These are phyloP conservation scores for Pocota personata DNA, from an alignment of 2,888 invertebrate genomes.

Conservation along the genomic window DNA sequence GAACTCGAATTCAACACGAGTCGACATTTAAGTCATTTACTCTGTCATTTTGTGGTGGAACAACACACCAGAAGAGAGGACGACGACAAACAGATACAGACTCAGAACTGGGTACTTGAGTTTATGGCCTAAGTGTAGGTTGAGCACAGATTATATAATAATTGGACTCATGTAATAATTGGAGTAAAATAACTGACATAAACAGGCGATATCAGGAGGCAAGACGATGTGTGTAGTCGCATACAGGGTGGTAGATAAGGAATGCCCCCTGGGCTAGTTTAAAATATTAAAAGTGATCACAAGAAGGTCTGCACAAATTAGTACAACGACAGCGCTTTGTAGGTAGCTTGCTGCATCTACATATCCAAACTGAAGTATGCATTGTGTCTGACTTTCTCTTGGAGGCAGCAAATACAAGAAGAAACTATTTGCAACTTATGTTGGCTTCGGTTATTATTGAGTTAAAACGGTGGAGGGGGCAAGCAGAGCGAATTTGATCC, in stretches of 20 bases:
- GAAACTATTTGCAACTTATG: constrained; percentile 23
- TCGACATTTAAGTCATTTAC: constrained; percentile 72
- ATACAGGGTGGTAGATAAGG: constrained; percentile 26
- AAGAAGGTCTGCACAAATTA: constrained; percentile 31
- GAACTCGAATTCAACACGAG: constrained; percentile 57
- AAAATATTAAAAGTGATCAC: constrained; percentile 52
- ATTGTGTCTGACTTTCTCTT: constrained; percentile 60
- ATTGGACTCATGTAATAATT: constrained; percentile 72
- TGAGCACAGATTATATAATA: constrained; percentile 70
- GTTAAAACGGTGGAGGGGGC: background rate
- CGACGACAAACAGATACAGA: constrained; percentile 24
- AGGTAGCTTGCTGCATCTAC: background rate
- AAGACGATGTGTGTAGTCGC: background rate
- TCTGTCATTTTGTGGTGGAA: constrained; percentile 65
- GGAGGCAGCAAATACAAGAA: constrained; percentile 20
- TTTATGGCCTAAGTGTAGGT: constrained; percentile 57
- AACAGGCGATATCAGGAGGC: background rate
- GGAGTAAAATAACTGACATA: constrained; percentile 47
- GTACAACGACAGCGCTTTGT: constrained; percentile 31
- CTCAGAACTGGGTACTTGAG: constrained; percentile 51
- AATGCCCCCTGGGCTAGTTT: constrained; percentile 39
- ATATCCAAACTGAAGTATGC: constrained; percentile 14
- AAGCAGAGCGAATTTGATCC: constrained; percentile 4
- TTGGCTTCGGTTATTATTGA: constrained; percentile 10
- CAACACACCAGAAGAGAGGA: background rate